These are phyloP conservation scores for Porites evermanni DNA, from an alignment of 92 coral and sea anemone genomes.

Conservation along the genomic window DNA sequence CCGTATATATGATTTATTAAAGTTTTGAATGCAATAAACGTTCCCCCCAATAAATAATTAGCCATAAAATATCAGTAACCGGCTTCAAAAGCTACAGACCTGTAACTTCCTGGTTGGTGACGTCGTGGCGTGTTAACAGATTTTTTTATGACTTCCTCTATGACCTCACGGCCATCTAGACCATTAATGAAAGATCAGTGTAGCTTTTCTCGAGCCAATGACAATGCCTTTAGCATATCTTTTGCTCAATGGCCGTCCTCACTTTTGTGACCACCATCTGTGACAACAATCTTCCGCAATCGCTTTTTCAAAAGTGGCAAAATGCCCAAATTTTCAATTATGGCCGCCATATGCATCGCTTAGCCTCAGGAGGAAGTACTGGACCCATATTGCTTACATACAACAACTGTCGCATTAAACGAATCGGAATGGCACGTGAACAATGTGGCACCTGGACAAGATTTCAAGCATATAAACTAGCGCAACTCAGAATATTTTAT, in stretches of 20 bases:
- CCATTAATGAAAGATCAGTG: conserved; percentile 78
- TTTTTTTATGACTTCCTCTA: conserved; percentile 53
- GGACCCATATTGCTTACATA: conserved; percentile 65
- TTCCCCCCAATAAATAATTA: no score
- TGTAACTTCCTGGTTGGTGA: conserved; percentile 59
- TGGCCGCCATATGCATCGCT: conserved; percentile 90
- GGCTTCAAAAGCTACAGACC: no score
- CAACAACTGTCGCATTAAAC: conserved; percentile 67
- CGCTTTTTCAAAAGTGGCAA: conserved; percentile 70
- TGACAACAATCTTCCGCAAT: conserved; percentile 66
- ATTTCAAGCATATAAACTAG: no score
- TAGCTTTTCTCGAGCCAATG: conserved; percentile 76
- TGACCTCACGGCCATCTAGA: conserved; percentile 65
- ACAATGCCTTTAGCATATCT: conserved; percentile 58
- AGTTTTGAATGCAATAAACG: no score
- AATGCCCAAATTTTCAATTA: conserved; percentile 77
- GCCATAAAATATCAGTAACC: no score
- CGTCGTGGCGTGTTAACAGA: conserved; percentile 46
- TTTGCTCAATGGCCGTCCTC: conserved; percentile 53
- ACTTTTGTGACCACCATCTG: conserved; percentile 64
- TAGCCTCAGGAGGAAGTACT: conserved; percentile 72
- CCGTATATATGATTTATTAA: no score
- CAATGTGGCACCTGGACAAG: conserved; percentile 64
- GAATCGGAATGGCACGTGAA: conserved; percentile 68
- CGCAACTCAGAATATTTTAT: no score